phyloP scores from a whole-genome alignment of 2,888 invertebrate genomes.

The Brachycybe producta region DNA sequence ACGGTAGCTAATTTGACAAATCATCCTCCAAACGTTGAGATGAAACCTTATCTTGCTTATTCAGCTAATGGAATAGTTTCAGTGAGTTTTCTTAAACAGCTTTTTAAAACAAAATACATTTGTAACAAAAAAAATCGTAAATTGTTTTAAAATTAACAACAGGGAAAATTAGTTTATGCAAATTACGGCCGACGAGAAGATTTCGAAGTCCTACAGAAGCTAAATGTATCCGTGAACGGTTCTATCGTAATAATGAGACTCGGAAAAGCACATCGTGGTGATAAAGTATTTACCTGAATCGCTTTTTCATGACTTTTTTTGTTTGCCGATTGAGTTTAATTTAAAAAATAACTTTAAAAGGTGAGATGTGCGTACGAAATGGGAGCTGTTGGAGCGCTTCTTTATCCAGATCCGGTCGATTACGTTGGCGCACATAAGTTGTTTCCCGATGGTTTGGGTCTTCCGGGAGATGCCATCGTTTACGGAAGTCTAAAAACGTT shows the following conservation, averaged over 20 bases:
- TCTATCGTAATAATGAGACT: conserved; percentile 17
- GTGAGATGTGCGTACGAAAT: conserved; percentile 15
- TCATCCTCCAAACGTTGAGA: not conserved
- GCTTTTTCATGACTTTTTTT: not conserved
- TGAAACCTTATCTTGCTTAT: conserved; percentile 18
- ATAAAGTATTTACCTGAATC: conserved; percentile 15
- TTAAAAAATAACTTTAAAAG: no score
- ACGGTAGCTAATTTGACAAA: conserved; percentile 9
- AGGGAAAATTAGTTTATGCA: conserved; percentile 20
- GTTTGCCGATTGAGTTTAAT: no score
- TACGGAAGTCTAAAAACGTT: conserved; percentile 17
- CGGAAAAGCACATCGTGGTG: conserved; percentile 16
- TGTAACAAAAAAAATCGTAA: not conserved
- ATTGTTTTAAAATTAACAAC: not conserved
- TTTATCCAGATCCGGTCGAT: conserved; percentile 20
- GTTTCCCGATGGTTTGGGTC: conserved; percentile 16
- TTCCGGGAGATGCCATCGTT: conserved; percentile 17
- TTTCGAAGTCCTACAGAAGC: conserved; percentile 12
- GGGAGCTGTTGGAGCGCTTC: conserved; percentile 14
- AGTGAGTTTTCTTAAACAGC: conserved; percentile 3
- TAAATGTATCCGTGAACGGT: conserved; percentile 15
- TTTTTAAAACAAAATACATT: no score
- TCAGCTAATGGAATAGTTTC: conserved; percentile 11
- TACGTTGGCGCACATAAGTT: conserved; percentile 14
- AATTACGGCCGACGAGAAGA: conserved; percentile 19